Conservation (phyloP, 2,797 vertebrate genomes). For the Acanthurus tractus region DNA sequence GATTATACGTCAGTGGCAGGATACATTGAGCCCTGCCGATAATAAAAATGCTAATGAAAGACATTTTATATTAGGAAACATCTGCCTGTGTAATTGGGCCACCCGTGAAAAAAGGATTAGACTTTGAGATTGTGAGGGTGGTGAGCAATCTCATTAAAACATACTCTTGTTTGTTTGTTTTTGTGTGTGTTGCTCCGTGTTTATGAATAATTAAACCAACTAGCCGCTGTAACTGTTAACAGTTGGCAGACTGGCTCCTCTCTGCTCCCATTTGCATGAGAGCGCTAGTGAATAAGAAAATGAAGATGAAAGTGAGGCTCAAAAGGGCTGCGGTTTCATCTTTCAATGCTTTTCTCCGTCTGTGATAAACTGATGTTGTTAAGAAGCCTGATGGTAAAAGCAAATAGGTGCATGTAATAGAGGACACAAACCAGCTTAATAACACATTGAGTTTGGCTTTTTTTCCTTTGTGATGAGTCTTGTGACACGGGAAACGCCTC, state of each 20-base stretch:
- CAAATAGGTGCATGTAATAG: conserved; percentile 11
- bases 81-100: conserved; percentile 69
- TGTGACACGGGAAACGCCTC: not conserved
- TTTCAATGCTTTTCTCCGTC: conserved; percentile 29
- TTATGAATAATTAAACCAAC: conserved; percentile 80
- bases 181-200: conserved; percentile 46
- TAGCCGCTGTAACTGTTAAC: conserved; percentile 68
- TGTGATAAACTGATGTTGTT: conserved; percentile 33
- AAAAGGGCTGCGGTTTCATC: conserved; percentile 39
- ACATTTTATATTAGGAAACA: conserved; percentile 64
- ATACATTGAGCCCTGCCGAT: conserved; percentile 27
- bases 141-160: conserved; percentile 68
- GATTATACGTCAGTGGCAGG: conserved; percentile 36
- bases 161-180: conserved; percentile 60
- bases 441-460: conserved; percentile 17
- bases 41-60: conserved; percentile 52
- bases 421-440: conserved; percentile 9
- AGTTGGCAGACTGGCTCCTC: conserved; percentile 60
- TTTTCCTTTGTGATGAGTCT: conserved; percentile 16
- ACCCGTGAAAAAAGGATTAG: conserved; percentile 70
- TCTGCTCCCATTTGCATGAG: conserved; percentile 57
- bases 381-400: conserved; percentile 21
- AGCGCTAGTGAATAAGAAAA: conserved; percentile 41
- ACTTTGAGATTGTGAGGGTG: conserved; percentile 47
- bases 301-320: conserved; percentile 39